Evolutionary conservation across 2,113 vertebrate genomes (phyloP).

Genomic region (Corythoichthys haematopterus): DNA sequence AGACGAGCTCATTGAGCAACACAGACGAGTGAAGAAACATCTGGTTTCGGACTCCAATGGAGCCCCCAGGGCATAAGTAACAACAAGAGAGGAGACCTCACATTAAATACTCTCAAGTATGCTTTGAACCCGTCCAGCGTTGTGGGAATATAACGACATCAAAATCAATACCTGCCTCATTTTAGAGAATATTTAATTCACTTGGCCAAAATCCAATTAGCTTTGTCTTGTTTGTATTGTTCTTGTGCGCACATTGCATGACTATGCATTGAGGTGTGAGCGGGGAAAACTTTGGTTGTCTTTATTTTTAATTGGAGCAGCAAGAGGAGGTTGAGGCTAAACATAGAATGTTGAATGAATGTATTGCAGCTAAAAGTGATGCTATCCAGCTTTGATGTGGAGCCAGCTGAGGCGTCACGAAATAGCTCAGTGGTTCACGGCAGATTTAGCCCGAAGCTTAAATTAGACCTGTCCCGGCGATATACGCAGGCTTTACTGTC

Average conservation of each 20-base stretch:
- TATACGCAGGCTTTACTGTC: constrained; percentile 33
- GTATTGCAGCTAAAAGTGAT: constrained; percentile 56
- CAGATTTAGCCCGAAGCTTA: constrained; percentile 57
- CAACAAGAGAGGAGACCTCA: constrained; percentile 47
- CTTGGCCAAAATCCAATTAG: constrained; percentile 23
- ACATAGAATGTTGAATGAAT: constrained; percentile 61
- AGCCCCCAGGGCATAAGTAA: constrained; percentile 32
- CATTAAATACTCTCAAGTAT: constrained; percentile 26
- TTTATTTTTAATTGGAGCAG: constrained; percentile 13
- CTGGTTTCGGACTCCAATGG: constrained; percentile 58
- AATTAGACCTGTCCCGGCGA: constrained; percentile 57
- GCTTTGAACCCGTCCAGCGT: constrained; percentile 8
- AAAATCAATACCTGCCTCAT: constrained; percentile 32
- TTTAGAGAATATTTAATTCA: constrained; percentile 45
- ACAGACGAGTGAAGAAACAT: constrained; percentile 40
- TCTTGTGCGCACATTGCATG: constrained; percentile 10
- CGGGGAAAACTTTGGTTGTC: constrained; percentile 4
- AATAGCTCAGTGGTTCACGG: constrained; percentile 35
- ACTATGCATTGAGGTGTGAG: constrained; percentile 36
- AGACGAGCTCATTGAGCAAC: constrained; percentile 16
- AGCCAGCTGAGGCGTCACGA: constrained; percentile 54
- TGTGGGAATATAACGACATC: constrained; percentile 23
- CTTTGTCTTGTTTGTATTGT: constrained; percentile 9
- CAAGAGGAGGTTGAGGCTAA: constrained; percentile 45
- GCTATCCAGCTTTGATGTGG: constrained; percentile 62